These are phyloP conservation scores for Lacerta bilineata DNA, from an alignment of 2,797 vertebrate species.

Conservation along the genomic window DNA sequence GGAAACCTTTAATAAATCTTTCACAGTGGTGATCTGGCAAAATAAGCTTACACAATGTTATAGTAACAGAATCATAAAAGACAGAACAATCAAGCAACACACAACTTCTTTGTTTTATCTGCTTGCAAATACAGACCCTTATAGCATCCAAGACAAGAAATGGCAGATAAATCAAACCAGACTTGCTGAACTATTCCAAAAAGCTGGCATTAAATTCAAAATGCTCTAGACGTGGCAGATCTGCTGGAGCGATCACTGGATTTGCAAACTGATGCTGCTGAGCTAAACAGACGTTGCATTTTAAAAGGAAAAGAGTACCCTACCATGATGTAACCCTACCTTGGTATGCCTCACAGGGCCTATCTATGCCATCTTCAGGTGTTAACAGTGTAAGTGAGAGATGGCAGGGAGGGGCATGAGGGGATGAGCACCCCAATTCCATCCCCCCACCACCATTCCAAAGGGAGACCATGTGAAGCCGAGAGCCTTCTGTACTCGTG, in stretches of 20 bases:
- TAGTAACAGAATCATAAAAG: neutral
- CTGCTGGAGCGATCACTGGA: neutral
- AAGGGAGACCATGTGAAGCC: too few relatives aligned
- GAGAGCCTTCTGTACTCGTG: too few relatives aligned
- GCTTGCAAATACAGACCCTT: slow-evolving; percentile 21
- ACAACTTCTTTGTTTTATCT: slow-evolving; percentile 8
- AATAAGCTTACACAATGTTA: neutral
- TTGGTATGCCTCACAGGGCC: neutral
- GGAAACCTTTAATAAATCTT: slow-evolving; percentile 6
- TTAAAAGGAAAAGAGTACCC: slow-evolving; percentile 4
- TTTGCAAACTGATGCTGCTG: slow-evolving; percentile 11
- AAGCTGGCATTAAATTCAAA: slow-evolving; percentile 13
- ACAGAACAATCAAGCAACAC: neutral
- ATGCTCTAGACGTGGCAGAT: slow-evolving; percentile 15
- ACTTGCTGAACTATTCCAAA: slow-evolving; percentile 8
- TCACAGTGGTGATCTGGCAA: slow-evolving; percentile 22
- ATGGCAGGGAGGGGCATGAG: neutral
- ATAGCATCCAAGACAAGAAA: slow-evolving; percentile 27
- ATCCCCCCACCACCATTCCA: too few relatives aligned
- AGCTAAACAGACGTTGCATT: slow-evolving; percentile 28
- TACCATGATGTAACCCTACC: neutral
- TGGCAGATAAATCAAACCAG: slow-evolving; percentile 3
- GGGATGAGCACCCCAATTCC: too few relatives aligned
- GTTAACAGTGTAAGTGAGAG: too few relatives aligned
- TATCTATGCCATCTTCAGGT: neutral